Percentiles rank a stretch among this genome's conserved stretches.
These are phyloP conservation scores for Eubasilissa splendida DNA, from an alignment of 2,888 invertebrate species.

Conservation along the genomic window DNA sequence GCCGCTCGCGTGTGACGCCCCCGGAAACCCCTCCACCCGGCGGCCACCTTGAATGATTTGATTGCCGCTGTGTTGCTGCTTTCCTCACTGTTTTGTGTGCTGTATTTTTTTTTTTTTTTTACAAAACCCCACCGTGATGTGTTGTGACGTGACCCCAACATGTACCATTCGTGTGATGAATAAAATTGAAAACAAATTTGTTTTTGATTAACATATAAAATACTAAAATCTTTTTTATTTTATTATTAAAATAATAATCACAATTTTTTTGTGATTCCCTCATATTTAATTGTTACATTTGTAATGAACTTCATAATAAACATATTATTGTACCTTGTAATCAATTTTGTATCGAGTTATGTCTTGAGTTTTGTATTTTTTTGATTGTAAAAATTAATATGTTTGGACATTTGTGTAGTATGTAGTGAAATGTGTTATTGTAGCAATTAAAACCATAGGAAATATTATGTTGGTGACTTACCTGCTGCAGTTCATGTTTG, in stretches of 20 bases:
- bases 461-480: constrained; percentile 99
- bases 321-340: background rate
- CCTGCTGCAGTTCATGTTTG: constrained; percentile 99
- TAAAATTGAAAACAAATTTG: no score
- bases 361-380: background rate
- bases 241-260: no score
- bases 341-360: constrained; percentile 7
- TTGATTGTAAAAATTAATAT: background rate
- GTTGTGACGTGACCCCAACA: no score
- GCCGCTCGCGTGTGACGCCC: constrained; percentile 32
- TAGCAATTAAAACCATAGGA: constrained; percentile 98
- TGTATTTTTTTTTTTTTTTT: background rate
- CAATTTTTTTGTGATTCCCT: no score
- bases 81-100: constrained; percentile 4
- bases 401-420: constrained; percentile 76
- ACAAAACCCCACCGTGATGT: background rate
- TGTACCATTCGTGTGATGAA: no score
- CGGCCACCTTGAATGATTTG: constrained; percentile 18
- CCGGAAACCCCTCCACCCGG: constrained; percentile 29
- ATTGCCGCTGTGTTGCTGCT: background rate
- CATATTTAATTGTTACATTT: no score
- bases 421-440: constrained; percentile 99
- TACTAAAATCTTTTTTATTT: no score
- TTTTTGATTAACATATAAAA: no score
- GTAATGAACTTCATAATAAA: no score